phyloP scores from a whole-genome alignment of 35 echinoderm and acorn worm genomes.

The Nesometra sesokonis region DNA sequence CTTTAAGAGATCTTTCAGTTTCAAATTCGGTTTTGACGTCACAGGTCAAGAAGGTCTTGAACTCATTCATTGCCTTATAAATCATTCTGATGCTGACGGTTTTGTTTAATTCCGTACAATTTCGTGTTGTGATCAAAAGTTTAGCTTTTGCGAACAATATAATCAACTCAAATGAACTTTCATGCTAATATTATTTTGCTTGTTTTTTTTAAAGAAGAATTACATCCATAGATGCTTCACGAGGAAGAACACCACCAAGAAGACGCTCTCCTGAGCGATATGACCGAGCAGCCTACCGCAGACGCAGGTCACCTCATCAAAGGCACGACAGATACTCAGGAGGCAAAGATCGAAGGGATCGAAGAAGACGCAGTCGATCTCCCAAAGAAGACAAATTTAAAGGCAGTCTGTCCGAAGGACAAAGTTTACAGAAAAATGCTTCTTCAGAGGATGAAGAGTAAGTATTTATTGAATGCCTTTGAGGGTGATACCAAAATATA shows the following conservation, averaged over 20 bases:
- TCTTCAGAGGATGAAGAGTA: conserved; percentile 77
- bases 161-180: too few relatives aligned
- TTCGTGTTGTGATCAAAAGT: too few relatives aligned
- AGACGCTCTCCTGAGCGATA: neutral
- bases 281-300: neutral
- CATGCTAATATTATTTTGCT: too few relatives aligned
- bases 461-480: too few relatives aligned
- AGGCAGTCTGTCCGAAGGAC: conserved; percentile 89
- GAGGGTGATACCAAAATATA: too few relatives aligned
- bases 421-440: conserved; percentile 36
- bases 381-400: conserved; percentile 86
- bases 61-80: too few relatives aligned
- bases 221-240: neutral
- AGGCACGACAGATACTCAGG: neutral
- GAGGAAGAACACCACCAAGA: conserved; percentile 3
- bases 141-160: too few relatives aligned
- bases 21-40: too few relatives aligned
- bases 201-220: neutral
- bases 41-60: too few relatives aligned
- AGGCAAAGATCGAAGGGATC: conserved; percentile 8
- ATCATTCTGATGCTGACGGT: too few relatives aligned
- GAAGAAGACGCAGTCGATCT: conserved; percentile 30
- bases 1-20: too few relatives aligned
- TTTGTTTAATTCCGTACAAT: too few relatives aligned
- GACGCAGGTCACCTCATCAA: neutral